A percentile compares a stretch with the other conserved stretches of the same genome.
phyloP scores from a whole-genome alignment of 2,888 invertebrate species.

The Mesorhabditis belari region DNA sequence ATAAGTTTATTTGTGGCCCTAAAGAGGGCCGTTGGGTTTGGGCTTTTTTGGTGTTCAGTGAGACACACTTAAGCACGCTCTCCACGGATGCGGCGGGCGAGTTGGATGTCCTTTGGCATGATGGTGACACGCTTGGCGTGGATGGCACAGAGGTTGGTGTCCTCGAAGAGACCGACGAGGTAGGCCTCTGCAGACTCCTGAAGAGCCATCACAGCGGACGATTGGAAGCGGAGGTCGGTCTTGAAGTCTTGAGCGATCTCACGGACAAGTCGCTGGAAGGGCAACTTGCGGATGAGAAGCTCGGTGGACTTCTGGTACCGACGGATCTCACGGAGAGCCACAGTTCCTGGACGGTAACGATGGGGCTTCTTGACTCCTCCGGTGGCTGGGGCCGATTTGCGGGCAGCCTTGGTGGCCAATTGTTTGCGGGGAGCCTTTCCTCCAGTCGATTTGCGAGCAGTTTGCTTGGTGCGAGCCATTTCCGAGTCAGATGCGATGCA shows the following conservation, averaged over 20 bases:
- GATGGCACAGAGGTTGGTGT: constrained; percentile 89
- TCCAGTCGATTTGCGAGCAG: no score
- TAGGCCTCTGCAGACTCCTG: constrained; percentile 78
- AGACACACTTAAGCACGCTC: constrained; percentile 6
- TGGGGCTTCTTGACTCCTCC: constrained; percentile 83
- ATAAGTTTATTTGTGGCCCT: constrained; percentile 39
- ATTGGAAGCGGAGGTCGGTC: constrained; percentile 73
- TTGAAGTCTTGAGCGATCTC: constrained; percentile 74
- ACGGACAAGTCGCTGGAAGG: constrained; percentile 84
- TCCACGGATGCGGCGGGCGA: constrained; percentile 89
- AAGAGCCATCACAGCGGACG: constrained; percentile 84
- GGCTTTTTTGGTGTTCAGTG: no score
- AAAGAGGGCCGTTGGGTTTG: constrained; percentile 46
- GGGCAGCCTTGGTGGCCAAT: constrained; percentile 66
- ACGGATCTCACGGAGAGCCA: constrained; percentile 89
- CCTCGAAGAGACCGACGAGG: constrained; percentile 86
- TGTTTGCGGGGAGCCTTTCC: no score
- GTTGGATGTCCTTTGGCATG: constrained; percentile 94
- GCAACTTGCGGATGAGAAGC: constrained; percentile 65
- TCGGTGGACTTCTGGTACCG: constrained; percentile 92
- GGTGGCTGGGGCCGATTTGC: constrained; percentile 86
- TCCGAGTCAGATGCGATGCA: no score
- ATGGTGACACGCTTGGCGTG: constrained; percentile 94
- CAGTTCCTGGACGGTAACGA: constrained; percentile 89
- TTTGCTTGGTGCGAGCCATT: no score